phyloP scores from a whole-genome alignment of 2,888 invertebrate genomes.

The Encarsia formosa region DNA sequence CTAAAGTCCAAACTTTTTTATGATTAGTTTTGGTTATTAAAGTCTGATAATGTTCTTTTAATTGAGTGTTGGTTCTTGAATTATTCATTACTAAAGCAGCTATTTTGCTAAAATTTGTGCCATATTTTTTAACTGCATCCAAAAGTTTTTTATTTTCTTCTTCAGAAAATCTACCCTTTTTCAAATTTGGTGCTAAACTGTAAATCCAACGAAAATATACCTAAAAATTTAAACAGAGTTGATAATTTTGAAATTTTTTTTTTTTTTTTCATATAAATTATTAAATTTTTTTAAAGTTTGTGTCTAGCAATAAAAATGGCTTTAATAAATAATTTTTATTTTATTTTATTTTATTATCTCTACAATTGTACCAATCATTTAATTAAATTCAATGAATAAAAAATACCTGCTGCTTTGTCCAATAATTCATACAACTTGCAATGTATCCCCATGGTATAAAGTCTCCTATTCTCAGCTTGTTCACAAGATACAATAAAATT shows the following conservation, averaged over 20 bases:
- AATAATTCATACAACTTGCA: constrained; percentile 59
- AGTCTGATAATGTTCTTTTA: constrained; percentile 59
- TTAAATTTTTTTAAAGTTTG: neutral
- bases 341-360: neutral
- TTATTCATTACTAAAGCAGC: constrained; percentile 59
- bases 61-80: constrained; percentile 60
- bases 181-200: constrained; percentile 51
- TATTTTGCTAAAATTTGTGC: constrained; percentile 58
- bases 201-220: constrained; percentile 57
- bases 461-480: constrained; percentile 61
- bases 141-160: constrained; percentile 66
- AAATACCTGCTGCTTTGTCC: constrained; percentile 59
- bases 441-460: constrained; percentile 74
- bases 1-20: constrained; percentile 57
- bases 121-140: constrained; percentile 61
- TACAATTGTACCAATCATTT: neutral
- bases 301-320: neutral
- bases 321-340: neutral
- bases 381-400: no score
- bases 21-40: constrained; percentile 39
- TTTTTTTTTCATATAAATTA: no score
- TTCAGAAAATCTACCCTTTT: constrained; percentile 61
- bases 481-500: constrained; percentile 60
- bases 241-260: neutral
- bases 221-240: constrained; percentile 9